A percentile compares a stretch with the other conserved stretches of the same genome.
Evolutionary conservation across 2,888 invertebrate genomes (phyloP).

Genomic region (Cantharis flavilabris): DNA sequence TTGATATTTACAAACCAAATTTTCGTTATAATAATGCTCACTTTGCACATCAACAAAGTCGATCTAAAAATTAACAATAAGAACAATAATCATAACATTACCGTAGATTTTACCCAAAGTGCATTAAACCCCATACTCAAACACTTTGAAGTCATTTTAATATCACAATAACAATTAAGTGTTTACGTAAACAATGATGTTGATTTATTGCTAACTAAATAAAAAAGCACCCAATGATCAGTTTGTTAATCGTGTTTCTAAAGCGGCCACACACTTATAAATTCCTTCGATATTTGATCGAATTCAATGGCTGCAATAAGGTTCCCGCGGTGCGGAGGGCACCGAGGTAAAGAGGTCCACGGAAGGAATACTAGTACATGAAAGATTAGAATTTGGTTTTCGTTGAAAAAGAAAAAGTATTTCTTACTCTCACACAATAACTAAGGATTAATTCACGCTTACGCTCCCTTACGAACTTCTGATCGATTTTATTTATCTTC

Average conservation of each 20-base stretch:
- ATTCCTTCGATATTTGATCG: background rate
- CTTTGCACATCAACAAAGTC: conserved; percentile 45
- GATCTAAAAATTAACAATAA: conserved; percentile 39
- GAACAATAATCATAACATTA: background rate
- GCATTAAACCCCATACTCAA: background rate
- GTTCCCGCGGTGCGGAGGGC: too few species aligned
- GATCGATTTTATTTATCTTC: too few species aligned
- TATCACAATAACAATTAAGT: background rate
- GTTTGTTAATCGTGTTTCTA: background rate
- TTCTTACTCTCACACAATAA: too few species aligned
- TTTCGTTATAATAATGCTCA: conserved; percentile 44
- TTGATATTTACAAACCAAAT: conserved; percentile 44
- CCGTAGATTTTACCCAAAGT: background rate
- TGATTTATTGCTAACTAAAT: background rate
- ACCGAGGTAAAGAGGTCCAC: too few species aligned
- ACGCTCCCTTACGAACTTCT: too few species aligned
- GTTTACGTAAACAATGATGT: background rate
- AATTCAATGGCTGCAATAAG: too few species aligned
- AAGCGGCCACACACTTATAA: background rate
- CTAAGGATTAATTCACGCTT: too few species aligned
- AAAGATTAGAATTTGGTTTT: too few species aligned
- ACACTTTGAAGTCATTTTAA: background rate
- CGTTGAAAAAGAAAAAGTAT: too few species aligned
- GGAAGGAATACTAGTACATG: too few species aligned
- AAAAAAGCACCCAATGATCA: background rate